These are phyloP conservation scores for Channa argus DNA, from an alignment of 2,113 vertebrate species.

Conservation along the genomic window DNA sequence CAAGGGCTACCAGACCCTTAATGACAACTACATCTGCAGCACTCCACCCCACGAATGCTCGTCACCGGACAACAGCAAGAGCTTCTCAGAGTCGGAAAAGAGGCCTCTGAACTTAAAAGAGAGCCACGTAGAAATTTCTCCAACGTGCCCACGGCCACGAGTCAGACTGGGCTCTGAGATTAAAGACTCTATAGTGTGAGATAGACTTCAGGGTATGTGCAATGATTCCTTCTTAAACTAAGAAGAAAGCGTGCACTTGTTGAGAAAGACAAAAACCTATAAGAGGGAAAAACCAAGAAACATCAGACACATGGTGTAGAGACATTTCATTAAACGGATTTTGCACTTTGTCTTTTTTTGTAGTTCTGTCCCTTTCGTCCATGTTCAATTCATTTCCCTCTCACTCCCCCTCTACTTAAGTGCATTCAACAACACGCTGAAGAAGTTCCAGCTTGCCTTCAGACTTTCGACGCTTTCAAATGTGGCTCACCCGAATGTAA, in stretches of 20 bases:
- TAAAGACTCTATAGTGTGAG: constrained; percentile 96
- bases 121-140: constrained; percentile 91
- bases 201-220: constrained; percentile 14
- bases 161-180: constrained; percentile 96
- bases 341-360: constrained; percentile 75
- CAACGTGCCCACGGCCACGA: constrained; percentile 88
- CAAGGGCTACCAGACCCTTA: constrained; percentile 95
- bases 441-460: constrained; percentile 64
- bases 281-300: constrained; percentile 42
- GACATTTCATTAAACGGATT: constrained; percentile 70
- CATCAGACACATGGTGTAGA: constrained; percentile 52
- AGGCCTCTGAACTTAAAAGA: constrained; percentile 88
- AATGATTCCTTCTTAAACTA: constrained; percentile 44
- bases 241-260: constrained; percentile 59
- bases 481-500: constrained; percentile 64
- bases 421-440: constrained; percentile 51
- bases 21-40: constrained; percentile 89
- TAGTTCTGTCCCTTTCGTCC: constrained; percentile 68
- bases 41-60: constrained; percentile 86
- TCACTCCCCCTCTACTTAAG: constrained; percentile 53
- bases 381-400: constrained; percentile 63
- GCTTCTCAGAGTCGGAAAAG: constrained; percentile 89
- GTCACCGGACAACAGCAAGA: constrained; percentile 81
- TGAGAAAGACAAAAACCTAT: constrained; percentile 48
- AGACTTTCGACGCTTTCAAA: constrained; percentile 52